Base-by-base conservation (phyloP, 2,888 invertebrate genomes). In the Drosophila emarginata region DNA sequence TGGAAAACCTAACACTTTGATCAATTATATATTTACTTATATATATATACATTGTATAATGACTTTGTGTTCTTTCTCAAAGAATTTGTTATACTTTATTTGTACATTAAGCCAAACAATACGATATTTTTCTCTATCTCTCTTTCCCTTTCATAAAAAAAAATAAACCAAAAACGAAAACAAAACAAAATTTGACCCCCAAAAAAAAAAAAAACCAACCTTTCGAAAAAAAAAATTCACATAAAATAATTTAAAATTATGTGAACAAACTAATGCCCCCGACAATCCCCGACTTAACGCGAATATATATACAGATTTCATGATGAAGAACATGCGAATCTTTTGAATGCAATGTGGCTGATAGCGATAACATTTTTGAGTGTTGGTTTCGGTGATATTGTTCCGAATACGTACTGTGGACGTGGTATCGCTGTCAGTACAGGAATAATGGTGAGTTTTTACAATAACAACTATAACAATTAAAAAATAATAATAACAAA, bases 381-480 rank as follows among this genome's bases (percentile, higher is more conserved):
- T 93, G 98, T 99, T 91, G 99, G 99, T 92, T 99, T 99, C 94
- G 99, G 99, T 92, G 99, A 99, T 94, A 98, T 99, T 92, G 99
- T 99, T 92, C 99, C 99, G 92, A 99, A 99, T 94, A 99, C 99
- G 87, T 99, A 99, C 94, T 99, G 99, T 94, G 99, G 99, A 91
- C 95, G 99, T 93, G 98, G 98, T 92, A 99, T 99, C 92, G 98
- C 99, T 91, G 98, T 99, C 92, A 97, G 97, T 93, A 99, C 99
- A 89, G 99, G 99, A 92, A 98, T 99, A 93, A 98, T 99, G 98
- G 99, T 99, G 96, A 96, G 96, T 94, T 89, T 94, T 89, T 77
- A 87, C 45, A 45, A 79, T 74, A 74, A 76, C 70, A 67, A 60
- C 58, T 53, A 75, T 39, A 78, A 72, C 64, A 71, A 74, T 67